Evolutionary conservation across 2,888 invertebrate species (phyloP), one percentile per base, ranked within the genome.

Genomic region (Dryococelus australis): DNA sequence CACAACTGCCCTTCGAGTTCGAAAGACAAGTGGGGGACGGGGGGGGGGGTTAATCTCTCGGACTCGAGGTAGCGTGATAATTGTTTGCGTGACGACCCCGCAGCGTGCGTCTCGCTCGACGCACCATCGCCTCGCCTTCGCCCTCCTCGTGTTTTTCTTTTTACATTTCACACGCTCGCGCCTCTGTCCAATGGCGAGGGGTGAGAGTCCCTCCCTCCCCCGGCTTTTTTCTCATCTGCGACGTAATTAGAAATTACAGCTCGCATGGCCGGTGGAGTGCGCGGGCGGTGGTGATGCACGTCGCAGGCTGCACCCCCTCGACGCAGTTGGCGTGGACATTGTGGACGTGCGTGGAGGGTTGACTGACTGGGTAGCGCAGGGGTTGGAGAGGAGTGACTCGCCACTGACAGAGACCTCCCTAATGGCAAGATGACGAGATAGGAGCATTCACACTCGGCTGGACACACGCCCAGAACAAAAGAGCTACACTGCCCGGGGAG

Each of bases 351-450:
- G 20, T n/a, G 65, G 65, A 65, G 65, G 47, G 47, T 1, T n/a
- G 16, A 20, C 65, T 24, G 65, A n/a, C 51, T 8, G n/a, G 65
- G 65, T 20, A 20, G 65, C 16, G 65, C n/a, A 47, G 47, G 24
- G 65, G n/a, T 20, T 10, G 16, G 24, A 20, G 8, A 65, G 65
- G 65, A 9, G 65, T 65, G 65, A 65, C 65, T 20, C 65, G 24
- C 65, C 65, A 16, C 47, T 47, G 47, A 47, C 47, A 47, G 47
- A 47, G 47, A 47, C 24, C 10, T n/a, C 65, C 65, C 65, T 65
- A n/a, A 65, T n/a, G 65, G 65, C 47, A n/a, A 65, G 65, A 65
- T 65, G 65, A 65, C 65, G 65, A 65, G 65, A 65, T 65, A 65
- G 65, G 8, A n/a, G 65, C 20, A n/a, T 65, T 65, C 65, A n/a